These are phyloP conservation scores for Bugulina stolonifera DNA, from an alignment of 2,888 invertebrate genomes.

Conservation along the genomic window DNA sequence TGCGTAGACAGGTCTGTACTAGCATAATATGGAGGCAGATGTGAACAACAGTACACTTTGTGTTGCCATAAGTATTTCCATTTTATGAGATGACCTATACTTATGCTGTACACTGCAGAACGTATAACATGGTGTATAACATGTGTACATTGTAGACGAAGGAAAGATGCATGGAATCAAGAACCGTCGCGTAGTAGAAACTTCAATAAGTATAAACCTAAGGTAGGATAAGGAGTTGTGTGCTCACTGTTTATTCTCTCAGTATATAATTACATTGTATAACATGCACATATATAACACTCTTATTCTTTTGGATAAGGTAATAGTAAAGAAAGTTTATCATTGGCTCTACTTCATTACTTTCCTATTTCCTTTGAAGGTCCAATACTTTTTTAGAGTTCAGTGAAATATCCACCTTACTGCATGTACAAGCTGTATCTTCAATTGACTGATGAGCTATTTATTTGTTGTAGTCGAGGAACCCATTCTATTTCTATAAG, in stretches of 20 bases:
- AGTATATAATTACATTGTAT: too few relatives aligned
- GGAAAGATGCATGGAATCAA: not conserved
- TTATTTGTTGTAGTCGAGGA: not conserved
- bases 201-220: not conserved
- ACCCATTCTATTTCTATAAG: constrained; percentile 22
- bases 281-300: not conserved
- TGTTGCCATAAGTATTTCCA: not conserved
- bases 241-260: too few relatives aligned
- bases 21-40: not conserved
- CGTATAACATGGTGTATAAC: too few relatives aligned
- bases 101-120: too few relatives aligned
- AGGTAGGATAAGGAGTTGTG: not conserved
- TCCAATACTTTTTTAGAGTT: not conserved
- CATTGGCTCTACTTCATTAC: too few relatives aligned
- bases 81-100: not conserved
- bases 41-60: not conserved
- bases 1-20: too few relatives aligned
- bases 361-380: too few relatives aligned
- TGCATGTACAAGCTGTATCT: not conserved
- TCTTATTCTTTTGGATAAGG: not conserved
- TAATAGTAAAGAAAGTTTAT: too few relatives aligned
- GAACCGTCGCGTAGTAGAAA: not conserved
- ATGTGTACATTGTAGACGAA: not conserved
- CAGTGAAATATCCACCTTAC: not conserved
- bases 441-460: not conserved